Base-by-base conservation (phyloP, 2,113 vertebrate species). In the Hippocampus guttulatus region DNA sequence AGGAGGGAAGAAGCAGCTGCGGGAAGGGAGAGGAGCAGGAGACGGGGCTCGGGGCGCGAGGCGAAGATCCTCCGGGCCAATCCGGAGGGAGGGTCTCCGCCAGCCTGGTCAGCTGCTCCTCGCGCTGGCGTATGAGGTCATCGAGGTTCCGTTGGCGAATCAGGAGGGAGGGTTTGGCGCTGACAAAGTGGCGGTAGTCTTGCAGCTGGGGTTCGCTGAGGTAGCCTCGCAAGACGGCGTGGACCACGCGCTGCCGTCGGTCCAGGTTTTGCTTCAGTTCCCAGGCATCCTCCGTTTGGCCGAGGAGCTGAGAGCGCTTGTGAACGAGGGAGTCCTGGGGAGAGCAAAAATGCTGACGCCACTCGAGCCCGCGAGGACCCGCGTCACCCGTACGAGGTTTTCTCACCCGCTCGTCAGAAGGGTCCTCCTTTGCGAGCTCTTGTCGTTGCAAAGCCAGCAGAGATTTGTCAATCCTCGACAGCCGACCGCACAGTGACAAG, bases 181-280 rank as follows among this genome's bases (percentile, higher is more conserved):
- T 93, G 75, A 99, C 94, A 23, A 94, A 96, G 67, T 78, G 93
- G 75, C 92, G 93, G 90, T 98, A 98, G 70, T 95, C 93, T 40
- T 86, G 91, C 27, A 98, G 94, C 78, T 98, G 94, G 0, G 90
- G 83, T 4, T 81, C 81, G 0, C 88, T 93, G 57, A 99, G 91
- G 92, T 95, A 93, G 70, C 90, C 87, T 54, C 90, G 85, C 84
- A 99, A 90, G 85, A 98, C 95, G 69, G 89, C 87, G 78, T 94
- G 81, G 52, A 99, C 96, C 40, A 95, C 88, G 0, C 92, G 92
- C 70, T 96, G 94, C 23, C 97, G 92, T 0, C 95, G 95, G 80
- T 98, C 97, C 40, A 99, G 87, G 86, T 98, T 98, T 82, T 98
- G 96, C 93, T 98, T 98, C 66, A 99, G 93, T 78, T 99, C 97